Percentiles rank a stretch among this genome's conserved stretches.
phyloP scores from a whole-genome alignment of 2,113 vertebrate species.

The Pomatorhinus ruficollis region DNA sequence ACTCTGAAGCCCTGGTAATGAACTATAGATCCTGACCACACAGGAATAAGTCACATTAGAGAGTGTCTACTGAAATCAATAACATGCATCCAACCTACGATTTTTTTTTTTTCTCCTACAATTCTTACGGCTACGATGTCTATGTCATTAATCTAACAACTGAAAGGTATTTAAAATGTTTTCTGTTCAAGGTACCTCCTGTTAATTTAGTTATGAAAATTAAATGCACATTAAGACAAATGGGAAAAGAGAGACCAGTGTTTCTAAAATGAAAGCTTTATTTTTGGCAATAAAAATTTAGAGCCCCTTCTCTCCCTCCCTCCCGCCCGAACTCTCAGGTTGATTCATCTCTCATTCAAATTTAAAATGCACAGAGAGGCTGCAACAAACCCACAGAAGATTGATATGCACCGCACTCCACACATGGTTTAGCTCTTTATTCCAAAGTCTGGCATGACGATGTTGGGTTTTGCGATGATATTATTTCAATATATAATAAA shows the following conservation, averaged over 20 bases:
- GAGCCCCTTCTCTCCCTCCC: neutral
- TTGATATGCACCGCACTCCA: constrained; percentile 24
- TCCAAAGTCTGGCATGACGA: constrained; percentile 5
- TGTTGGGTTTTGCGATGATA: constrained; percentile 41
- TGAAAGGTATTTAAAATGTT: constrained; percentile 13
- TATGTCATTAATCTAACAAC: neutral
- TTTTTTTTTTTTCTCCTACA: neutral
- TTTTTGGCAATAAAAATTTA: constrained; percentile 51
- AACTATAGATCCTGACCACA: constrained; percentile 19
- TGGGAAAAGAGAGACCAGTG: neutral
- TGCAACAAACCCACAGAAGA: constrained; percentile 45
- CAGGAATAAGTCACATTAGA: neutral
- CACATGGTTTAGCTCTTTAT: constrained; percentile 47
- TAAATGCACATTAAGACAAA: neutral
- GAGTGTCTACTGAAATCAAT: neutral
- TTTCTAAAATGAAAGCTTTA: neutral
- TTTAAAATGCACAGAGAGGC: constrained; percentile 59
- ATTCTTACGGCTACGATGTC: neutral
- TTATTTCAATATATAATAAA: constrained; percentile 57
- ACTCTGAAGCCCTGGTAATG: neutral
- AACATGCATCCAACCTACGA: neutral
- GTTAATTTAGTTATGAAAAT: neutral
- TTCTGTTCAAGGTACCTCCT: neutral
- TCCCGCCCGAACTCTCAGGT: constrained; percentile 22
- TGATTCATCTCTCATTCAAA: constrained; percentile 63